These are phyloP conservation scores for Cryptotermes secundus DNA, from an alignment of 1,140 invertebrate genomes.

Conservation along the genomic window DNA sequence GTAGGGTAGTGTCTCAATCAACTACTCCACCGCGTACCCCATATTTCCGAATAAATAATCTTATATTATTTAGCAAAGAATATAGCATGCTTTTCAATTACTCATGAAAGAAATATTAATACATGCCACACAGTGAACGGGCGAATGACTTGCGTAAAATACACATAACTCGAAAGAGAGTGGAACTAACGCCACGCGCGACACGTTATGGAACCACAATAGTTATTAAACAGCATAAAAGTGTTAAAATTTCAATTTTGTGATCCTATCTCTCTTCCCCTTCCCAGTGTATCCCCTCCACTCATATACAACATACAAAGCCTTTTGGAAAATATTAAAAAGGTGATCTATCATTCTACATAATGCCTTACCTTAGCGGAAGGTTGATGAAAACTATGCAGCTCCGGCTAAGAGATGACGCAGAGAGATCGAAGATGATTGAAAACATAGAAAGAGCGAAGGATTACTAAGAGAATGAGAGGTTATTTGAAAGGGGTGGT, in stretches of 20 bases:
- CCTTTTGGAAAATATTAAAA: constrained; percentile 9
- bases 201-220: background rate
- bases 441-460: background rate
- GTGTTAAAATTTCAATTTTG: background rate
- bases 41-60: no score
- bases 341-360: constrained; percentile 12
- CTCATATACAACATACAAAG: constrained; percentile 13
- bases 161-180: no score
- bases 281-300: background rate
- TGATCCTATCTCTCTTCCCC: background rate
- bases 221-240: constrained; percentile 2
- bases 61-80: no score
- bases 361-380: background rate
- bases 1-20: no score
- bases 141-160: no score
- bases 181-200: no score
- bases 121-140: no score
- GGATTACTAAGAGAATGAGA: constrained; percentile 6
- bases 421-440: background rate
- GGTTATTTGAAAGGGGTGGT: constrained; percentile 1
- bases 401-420: background rate
- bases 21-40: no score
- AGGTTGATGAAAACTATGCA: background rate
- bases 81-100: no score
- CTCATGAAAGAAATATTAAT: no score